Conservation (phyloP, 2,113 vertebrate genomes). For the Ammodytes dubius region DNA sequence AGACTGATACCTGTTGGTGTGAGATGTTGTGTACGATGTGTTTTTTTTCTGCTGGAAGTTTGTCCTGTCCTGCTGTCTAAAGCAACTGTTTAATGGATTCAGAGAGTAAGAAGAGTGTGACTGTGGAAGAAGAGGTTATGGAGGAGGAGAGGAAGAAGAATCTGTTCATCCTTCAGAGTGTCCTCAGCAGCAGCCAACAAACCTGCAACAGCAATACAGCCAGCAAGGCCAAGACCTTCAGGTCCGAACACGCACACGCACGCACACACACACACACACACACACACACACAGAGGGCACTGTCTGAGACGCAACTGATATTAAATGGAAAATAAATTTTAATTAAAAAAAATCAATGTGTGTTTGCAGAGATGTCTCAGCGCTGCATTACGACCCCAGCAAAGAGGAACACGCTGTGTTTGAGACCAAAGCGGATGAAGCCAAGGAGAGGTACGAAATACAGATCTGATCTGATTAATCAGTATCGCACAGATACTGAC, state of each 20-base stretch:
- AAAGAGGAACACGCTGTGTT: constrained; percentile 90
- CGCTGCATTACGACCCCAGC: constrained; percentile 94
- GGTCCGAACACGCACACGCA: constrained; percentile 69
- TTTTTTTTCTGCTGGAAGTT: neutral
- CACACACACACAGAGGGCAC: neutral
- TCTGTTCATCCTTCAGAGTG: constrained; percentile 88
- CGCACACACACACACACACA: neutral
- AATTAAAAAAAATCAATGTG: neutral
- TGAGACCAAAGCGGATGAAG: constrained; percentile 84
- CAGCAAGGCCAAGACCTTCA: constrained; percentile 88
- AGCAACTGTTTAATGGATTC: constrained; percentile 3
- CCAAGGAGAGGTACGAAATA: constrained; percentile 87
- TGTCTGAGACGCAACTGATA: neutral
- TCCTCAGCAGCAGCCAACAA: constrained; percentile 84
- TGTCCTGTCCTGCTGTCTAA: neutral
- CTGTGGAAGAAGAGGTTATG: constrained; percentile 70
- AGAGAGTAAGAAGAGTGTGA: constrained; percentile 67
- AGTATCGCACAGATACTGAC: neutral
- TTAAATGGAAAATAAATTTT: neutral
- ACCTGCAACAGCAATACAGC: constrained; percentile 72
- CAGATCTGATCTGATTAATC: neutral
- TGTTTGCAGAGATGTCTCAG: constrained; percentile 87
- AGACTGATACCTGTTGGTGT: neutral
- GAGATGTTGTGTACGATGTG: neutral
- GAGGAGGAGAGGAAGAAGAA: constrained; percentile 90